Conservation (phyloP, 2,888 invertebrate genomes). For the Pedicia rivosa region DNA sequence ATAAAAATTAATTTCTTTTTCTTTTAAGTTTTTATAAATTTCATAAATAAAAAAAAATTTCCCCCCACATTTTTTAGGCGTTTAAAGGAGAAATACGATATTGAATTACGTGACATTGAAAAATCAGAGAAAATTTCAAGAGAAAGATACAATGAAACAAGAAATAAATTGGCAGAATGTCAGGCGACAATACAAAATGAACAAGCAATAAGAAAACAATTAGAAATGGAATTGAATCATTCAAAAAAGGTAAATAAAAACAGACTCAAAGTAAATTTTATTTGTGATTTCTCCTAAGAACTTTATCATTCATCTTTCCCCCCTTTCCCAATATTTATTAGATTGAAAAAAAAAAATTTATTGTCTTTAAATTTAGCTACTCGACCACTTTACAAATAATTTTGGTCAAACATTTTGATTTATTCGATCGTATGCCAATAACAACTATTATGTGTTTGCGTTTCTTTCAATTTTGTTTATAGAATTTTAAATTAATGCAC, state of each 20-base stretch:
- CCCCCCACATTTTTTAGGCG: constrained; percentile 39
- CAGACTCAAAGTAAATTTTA: neutral
- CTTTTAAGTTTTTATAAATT: too few relatives aligned
- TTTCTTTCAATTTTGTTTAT: too few relatives aligned
- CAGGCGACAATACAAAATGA: constrained; percentile 43
- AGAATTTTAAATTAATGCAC: too few relatives aligned
- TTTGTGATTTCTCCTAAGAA: too few relatives aligned
- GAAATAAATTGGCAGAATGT: constrained; percentile 43
- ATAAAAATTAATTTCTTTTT: too few relatives aligned
- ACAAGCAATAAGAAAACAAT: constrained; percentile 43
- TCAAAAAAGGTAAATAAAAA: constrained; percentile 38
- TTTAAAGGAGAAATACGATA: constrained; percentile 59
- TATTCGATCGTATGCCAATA: too few relatives aligned
- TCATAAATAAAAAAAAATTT: neutral
- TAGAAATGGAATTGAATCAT: constrained; percentile 47
- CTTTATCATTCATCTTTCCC: neutral
- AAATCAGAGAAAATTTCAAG: constrained; percentile 48
- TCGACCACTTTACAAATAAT: too few relatives aligned
- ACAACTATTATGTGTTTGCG: too few relatives aligned
- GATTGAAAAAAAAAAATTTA: too few relatives aligned
- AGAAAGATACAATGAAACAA: constrained; percentile 46
- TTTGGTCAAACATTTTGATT: too few relatives aligned
- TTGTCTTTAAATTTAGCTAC: too few relatives aligned
- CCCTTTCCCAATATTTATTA: too few relatives aligned
- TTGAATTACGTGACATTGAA: constrained; percentile 49